Evolutionary conservation across 2,113 vertebrate species (phyloP).

Genomic region (Sinocyclocheilus rhinocerous): DNA sequence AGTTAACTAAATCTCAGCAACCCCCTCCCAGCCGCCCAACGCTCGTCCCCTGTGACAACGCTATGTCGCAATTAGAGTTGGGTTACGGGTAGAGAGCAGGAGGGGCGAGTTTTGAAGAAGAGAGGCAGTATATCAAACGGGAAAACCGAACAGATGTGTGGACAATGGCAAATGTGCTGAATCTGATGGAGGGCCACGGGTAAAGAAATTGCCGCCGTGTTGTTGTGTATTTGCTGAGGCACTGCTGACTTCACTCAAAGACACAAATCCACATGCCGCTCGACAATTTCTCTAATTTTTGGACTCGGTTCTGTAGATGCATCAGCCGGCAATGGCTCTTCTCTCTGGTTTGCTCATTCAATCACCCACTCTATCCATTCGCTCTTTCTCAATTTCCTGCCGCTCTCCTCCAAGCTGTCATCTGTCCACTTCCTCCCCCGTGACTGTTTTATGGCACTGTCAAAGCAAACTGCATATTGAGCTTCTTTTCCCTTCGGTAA

Average conservation of each 20-base stretch:
- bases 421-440: conserved; percentile 33
- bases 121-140: conserved; percentile 34
- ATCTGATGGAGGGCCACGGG: not conserved
- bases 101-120: conserved; percentile 32
- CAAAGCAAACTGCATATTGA: conserved; percentile 45
- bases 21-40: conserved; percentile 38
- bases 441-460: conserved; percentile 43
- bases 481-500: not conserved
- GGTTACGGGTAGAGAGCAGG: conserved; percentile 58
- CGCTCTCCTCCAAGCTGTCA: conserved; percentile 28
- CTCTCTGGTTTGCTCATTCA: conserved; percentile 18
- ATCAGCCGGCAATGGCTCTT: not conserved
- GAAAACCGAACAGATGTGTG: conserved; percentile 21
- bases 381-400: conserved; percentile 28
- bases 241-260: conserved; percentile 34
- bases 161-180: conserved; percentile 3
- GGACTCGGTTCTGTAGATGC: conserved; percentile 13
- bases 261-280: not conserved
- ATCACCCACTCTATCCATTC: conserved; percentile 32
- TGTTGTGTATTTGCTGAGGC: conserved; percentile 7
- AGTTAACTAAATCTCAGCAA: conserved; percentile 63
- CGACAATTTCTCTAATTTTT: conserved; percentile 34
- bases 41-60: conserved; percentile 57
- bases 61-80: conserved; percentile 60
- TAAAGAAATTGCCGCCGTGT: not conserved